These are phyloP conservation scores for Chloromyia formosa DNA, from an alignment of 2,888 invertebrate species.

Conservation along the genomic window DNA sequence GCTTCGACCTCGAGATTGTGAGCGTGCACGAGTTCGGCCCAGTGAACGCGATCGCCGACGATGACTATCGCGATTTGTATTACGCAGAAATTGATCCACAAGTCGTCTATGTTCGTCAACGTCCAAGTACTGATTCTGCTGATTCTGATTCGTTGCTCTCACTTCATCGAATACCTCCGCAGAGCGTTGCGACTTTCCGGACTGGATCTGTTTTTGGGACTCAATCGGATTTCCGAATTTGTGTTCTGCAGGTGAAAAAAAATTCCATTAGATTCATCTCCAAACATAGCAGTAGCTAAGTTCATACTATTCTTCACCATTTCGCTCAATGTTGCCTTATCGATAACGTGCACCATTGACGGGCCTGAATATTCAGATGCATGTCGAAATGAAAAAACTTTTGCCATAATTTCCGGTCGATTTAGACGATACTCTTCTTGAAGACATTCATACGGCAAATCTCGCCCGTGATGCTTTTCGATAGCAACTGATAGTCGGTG, in stretches of 20 bases:
- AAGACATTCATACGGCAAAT: conserved; percentile 74
- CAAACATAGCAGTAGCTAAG: background rate
- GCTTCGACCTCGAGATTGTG: conserved; percentile 7
- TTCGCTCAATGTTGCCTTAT: conserved; percentile 61
- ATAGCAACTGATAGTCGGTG: conserved; percentile 73
- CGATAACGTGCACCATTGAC: conserved; percentile 67
- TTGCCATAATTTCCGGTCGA: conserved; percentile 69
- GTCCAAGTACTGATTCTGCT: conserved; percentile 52
- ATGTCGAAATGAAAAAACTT: conserved; percentile 75
- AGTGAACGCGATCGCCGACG: background rate
- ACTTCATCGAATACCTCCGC: conserved; percentile 49
- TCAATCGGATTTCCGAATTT: background rate
- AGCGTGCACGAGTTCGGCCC: conserved; percentile 19
- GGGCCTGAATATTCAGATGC: conserved; percentile 69
- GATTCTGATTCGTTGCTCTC: background rate
- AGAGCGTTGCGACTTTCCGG: conserved; percentile 41
- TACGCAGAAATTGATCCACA: conserved; percentile 59
- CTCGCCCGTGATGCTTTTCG: conserved; percentile 77
- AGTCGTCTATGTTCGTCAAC: conserved; percentile 59
- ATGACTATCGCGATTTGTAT: conserved; percentile 49
- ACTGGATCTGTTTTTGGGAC: background rate
- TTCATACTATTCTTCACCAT: conserved; percentile 47
- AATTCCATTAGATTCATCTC: background rate
- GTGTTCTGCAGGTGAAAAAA: background rate
- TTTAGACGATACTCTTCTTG: conserved; percentile 73